Conservation (phyloP, 1,140 invertebrate species). For the Drosophila mojavensis region DNA sequence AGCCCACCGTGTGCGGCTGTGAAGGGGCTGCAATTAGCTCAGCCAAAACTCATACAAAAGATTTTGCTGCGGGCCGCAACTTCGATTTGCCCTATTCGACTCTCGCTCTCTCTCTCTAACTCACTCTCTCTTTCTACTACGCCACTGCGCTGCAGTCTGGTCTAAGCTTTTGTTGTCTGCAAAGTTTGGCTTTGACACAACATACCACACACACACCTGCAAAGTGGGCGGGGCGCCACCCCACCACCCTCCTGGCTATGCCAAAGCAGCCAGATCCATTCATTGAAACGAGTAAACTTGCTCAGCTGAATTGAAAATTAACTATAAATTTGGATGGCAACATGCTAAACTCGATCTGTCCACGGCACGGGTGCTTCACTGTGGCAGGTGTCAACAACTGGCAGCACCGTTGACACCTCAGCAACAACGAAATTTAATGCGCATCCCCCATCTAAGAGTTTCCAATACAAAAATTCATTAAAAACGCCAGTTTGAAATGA, state of each 20-base stretch:
- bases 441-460: constrained; percentile 9
- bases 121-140: background rate
- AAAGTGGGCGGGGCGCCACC: no score
- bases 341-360: constrained; percentile 51
- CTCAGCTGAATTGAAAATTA: constrained; percentile 81
- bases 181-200: constrained; percentile 73
- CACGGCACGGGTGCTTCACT: constrained; percentile 9
- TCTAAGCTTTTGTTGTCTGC: constrained; percentile 72
- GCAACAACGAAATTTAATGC: constrained; percentile 72
- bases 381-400: constrained; percentile 27
- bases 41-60: constrained; percentile 56
- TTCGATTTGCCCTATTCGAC: background rate
- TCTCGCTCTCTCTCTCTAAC: background rate
- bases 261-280: constrained; percentile 46
- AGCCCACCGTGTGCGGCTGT: constrained; percentile 8
- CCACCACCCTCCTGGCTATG: no score
- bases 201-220: background rate
- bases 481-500: constrained; percentile 35
- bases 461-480: constrained; percentile 67
- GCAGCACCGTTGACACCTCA: constrained; percentile 22
- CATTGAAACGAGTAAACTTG: constrained; percentile 73
- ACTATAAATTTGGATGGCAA: constrained; percentile 75
- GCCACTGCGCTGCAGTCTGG: constrained; percentile 37
- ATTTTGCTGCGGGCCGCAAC: background rate
- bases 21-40: constrained; percentile 8